Evolutionary conservation across 2,888 invertebrate species (phyloP), one percentile per base, ranked within the genome.

Genomic region (Caenorhabditis imperialis): DNA sequence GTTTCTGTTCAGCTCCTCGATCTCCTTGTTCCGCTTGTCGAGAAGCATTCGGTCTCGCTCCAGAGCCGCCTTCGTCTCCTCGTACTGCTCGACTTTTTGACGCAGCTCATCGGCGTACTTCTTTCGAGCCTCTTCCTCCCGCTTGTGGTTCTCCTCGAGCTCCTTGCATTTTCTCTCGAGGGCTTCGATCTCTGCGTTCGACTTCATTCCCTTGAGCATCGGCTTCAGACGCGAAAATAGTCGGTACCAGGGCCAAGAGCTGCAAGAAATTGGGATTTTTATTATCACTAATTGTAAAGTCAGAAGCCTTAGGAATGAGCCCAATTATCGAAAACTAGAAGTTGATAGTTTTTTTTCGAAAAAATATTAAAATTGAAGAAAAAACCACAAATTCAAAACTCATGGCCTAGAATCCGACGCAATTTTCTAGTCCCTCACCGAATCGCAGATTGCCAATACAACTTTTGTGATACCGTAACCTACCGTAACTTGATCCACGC

Each of bases 221-320:
- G 86, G 86, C 75, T 84, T 85, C 51, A 85, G 76, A 22, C 77
- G 69, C 54, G 85, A 94, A 95, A 97, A 99, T 92, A 99, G 91
- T 91, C 96, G 96, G 95, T 95, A 99, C 99, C 99, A 99, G 89
- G 95, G 94, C 99, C 99, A 99, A 7, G 71, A 73, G 23, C 78
- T 76, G 48, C 1, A n/a, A n/a, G n/a, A n/a, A n/a, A n/a, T n/a
- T n/a, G n/a, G n/a, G n/a, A n/a, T n/a, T n/a, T n/a, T n/a, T n/a
- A n/a, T n/a, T n/a, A n/a, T n/a, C n/a, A n/a, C n/a, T n/a, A n/a
- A n/a, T n/a, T n/a, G n/a, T n/a, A n/a, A n/a, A n/a, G n/a, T n/a
- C n/a, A n/a, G n/a, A n/a, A n/a, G n/a, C n/a, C n/a, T n/a, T n/a
- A n/a, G n/a, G n/a, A n/a, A n/a, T n/a, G n/a, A n/a, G n/a, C n/a